phyloP scores from a whole-genome alignment of 2,797 vertebrate genomes.

The Sternarchorhynchus goeldii region DNA sequence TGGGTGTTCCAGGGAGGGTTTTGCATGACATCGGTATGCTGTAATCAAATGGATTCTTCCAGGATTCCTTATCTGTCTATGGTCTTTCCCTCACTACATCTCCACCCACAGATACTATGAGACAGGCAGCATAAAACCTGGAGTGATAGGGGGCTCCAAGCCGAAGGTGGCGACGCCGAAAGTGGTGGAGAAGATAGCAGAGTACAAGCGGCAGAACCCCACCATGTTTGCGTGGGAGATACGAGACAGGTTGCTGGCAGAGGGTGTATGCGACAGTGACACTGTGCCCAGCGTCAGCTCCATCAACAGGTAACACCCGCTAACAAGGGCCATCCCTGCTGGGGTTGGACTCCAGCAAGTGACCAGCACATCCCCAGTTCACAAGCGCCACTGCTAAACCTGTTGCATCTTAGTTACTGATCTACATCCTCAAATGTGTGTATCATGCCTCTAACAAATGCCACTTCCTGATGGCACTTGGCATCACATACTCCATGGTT shows the following conservation, averaged over 20 bases:
- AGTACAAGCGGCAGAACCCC: slow-evolving; percentile 91
- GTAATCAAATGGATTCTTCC: background rate
- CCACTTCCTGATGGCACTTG: background rate
- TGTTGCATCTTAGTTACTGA: too few relatives aligned
- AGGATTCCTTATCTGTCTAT: background rate
- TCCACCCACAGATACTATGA: slow-evolving; percentile 84
- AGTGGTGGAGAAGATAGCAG: slow-evolving; percentile 92
- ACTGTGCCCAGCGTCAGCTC: slow-evolving; percentile 92
- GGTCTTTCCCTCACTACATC: slow-evolving; percentile 18
- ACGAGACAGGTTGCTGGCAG: slow-evolving; percentile 85
- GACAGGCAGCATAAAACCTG: slow-evolving; percentile 91
- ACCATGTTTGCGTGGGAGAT: slow-evolving; percentile 97
- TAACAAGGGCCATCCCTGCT: background rate
- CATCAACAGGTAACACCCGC: slow-evolving; percentile 83
- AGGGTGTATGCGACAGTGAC: slow-evolving; percentile 88
- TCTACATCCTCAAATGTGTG: too few relatives aligned
- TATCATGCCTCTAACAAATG: background rate
- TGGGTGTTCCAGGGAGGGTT: background rate
- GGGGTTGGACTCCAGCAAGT: too few relatives aligned
- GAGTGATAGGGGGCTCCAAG: slow-evolving; percentile 90
- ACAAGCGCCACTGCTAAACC: too few relatives aligned
- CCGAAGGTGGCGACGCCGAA: slow-evolving; percentile 92
- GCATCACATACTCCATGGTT: background rate
- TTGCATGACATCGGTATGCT: background rate
- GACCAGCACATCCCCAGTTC: too few relatives aligned